Evolutionary conservation across 2,888 invertebrate species (phyloP), one percentile per base, ranked within the genome.

Genomic region (Drosophila nr. perissopoda): DNA sequence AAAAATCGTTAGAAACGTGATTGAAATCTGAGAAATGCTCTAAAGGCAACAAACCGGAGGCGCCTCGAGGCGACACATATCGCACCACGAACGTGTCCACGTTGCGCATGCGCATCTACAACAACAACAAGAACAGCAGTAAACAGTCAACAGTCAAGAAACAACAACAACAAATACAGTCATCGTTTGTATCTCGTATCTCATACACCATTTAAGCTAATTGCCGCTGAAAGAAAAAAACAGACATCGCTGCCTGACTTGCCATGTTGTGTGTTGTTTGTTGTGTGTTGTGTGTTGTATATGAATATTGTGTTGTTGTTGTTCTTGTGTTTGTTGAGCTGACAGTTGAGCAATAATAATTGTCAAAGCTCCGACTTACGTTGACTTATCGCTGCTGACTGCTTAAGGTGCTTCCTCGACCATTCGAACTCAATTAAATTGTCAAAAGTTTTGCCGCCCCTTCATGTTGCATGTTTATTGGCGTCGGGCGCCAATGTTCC

Each of bases 1-100:
- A 89, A 88, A 90, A 88, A 79, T 87, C 85, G 88, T 88, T 90
- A 84, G 85, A 77, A 81, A 90, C 88, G 88, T 88, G 88, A 77
- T 88, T 84, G 79, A 88, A 89, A 88, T 87, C 90, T 83, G 53
- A 40, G n/a, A 54, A 56, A 36, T 56, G 36, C 54, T n/a, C 48
- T 21, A 53, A n/a, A 42, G 63, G 38, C 36, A 54, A 36, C 53
- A 52, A 42, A 51, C 16, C 63, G 49, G 81, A 80, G 81, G 78
- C 81, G 81, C 81, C 78, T 73, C 76, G 64, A 83, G 86, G 86
- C 89, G 87, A 83, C 88, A 82, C 73, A 83, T 89, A 88, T 90
- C 79, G 77, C 86, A 85, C 88, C 81, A 81, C 56, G 70, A 82
- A 76, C 86, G 81, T 88, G 81, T 85, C 71, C 78, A 74, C 66